Conservation (phyloP, 2,888 invertebrate species). For the Acleris emargana region DNA sequence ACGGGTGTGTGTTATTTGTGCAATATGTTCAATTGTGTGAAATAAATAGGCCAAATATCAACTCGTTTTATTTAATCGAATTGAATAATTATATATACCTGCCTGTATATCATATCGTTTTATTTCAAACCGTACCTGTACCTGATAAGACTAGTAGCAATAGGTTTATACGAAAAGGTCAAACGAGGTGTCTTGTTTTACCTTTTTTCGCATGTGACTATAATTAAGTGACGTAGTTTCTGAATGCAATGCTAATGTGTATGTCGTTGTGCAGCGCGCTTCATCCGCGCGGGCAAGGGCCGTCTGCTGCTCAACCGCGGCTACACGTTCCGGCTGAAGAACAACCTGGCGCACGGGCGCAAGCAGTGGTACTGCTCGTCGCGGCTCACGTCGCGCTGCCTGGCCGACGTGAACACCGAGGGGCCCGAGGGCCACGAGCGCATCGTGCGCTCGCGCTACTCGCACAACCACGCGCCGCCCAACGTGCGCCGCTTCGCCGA, state of each 20-base stretch:
- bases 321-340: slow-evolving; percentile 79
- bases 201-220: slow-evolving; percentile 17
- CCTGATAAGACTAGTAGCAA: neutral
- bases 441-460: slow-evolving; percentile 76
- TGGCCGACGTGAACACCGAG: slow-evolving; percentile 78
- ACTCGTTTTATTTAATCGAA: slow-evolving; percentile 35
- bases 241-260: slow-evolving; percentile 42
- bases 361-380: slow-evolving; percentile 82
- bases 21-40: slow-evolving; percentile 27
- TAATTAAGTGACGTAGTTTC: neutral
- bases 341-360: slow-evolving; percentile 78
- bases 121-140: slow-evolving; percentile 37
- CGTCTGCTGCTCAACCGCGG: slow-evolving; percentile 75
- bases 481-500: slow-evolving; percentile 79
- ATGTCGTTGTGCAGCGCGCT: slow-evolving; percentile 65
- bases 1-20: slow-evolving; percentile 37
- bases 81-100: slow-evolving; percentile 11
- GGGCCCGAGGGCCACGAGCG: slow-evolving; percentile 80
- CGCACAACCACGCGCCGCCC: slow-evolving; percentile 79
- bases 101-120: slow-evolving; percentile 42
- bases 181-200: slow-evolving; percentile 20
- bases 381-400: slow-evolving; percentile 75
- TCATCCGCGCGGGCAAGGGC: slow-evolving; percentile 78
- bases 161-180: slow-evolving; percentile 5
- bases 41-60: slow-evolving; percentile 38